Conservation (phyloP, 1,140 invertebrate species). For the Harpegnathos saltator region DNA sequence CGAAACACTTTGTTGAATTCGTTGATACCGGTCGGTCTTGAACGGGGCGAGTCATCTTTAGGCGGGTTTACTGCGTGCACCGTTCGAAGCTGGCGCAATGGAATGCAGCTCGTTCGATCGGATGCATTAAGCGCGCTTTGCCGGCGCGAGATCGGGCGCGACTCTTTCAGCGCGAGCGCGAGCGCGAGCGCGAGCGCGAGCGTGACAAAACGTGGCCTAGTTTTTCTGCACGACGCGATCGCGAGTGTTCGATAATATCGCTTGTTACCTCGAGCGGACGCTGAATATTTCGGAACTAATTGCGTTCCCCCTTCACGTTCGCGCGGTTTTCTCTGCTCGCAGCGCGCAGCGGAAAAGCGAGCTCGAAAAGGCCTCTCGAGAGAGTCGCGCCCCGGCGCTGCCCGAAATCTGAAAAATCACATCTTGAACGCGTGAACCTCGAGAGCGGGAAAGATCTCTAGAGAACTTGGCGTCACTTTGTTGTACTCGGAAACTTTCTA, state of each 20-base stretch:
- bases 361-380: no score
- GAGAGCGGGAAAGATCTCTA: background rate
- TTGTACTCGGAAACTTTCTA: background rate
- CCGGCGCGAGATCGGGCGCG: slow-evolving; percentile 39
- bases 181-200: no score
- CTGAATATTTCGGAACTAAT: no score
- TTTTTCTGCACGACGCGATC: background rate
- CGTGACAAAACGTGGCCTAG: slow-evolving; percentile 43
- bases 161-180: slow-evolving; percentile 51
- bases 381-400: no score
- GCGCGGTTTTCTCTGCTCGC: no score
- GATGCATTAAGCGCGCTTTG: slow-evolving; percentile 52
- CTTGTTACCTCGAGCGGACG: background rate
- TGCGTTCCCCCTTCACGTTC: no score
- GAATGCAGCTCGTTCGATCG: slow-evolving; percentile 76
- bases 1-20: slow-evolving; percentile 37
- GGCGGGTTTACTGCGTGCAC: slow-evolving; percentile 78
- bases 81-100: slow-evolving; percentile 62
- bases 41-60: slow-evolving; percentile 76
- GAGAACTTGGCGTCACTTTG: background rate
- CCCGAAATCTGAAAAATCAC: no score
- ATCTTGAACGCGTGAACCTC: no score
- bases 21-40: slow-evolving; percentile 52
- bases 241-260: background rate
- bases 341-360: no score